Base-by-base conservation (phyloP, 2,797 vertebrate species). In the Leucoraja ocellata region DNA sequence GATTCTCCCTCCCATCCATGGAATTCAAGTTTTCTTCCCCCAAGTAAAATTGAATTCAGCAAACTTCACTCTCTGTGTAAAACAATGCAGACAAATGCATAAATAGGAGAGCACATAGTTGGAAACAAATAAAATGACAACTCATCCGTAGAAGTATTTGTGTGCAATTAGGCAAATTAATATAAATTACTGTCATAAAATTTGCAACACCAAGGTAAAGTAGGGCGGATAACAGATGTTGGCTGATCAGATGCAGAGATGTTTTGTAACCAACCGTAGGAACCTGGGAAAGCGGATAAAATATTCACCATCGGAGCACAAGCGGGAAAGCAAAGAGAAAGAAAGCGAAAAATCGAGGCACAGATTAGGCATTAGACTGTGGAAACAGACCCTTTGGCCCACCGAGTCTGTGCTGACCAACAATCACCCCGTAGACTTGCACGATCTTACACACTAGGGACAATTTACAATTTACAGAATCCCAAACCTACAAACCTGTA, bases 131-230 rank as follows among this genome's bases (percentile, higher is more conserved):
- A 88, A 32, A 16, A 18, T 9, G 2, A 63, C 0, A n/a, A n/a
- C n/a, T 18, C 28, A 65, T n/a, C n/a, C 36, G 63, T 68, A 32
- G 32, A 68, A 36, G n/a, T 68, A 88, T 88, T 6, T 88, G 63
- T 88, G 84, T 68, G 84, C 84, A 88, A 88, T 88, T 88, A 68
- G n/a, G 84, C 61, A 88, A 88, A 88, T 88, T 88, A 65, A 88
- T 68, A 88, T 32, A 88, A 63, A 88, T 88, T 65, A 88, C 63
- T 88, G 84, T 68, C 84, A 88, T 68, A 68, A 88, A 65, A 88
- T 65, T 9, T 32, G 18, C 84, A 21, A 28, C 28, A 21, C 28
- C 63, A 28, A 86, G 83, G 83, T 86, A 86, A 16, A 32, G 83
- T 23, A 65, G n/a, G 28, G 14, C 16, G 61, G 8, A 32, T 32